Base-by-base conservation (phyloP, 2,113 vertebrate genomes). In the Copsychus sechellarum region DNA sequence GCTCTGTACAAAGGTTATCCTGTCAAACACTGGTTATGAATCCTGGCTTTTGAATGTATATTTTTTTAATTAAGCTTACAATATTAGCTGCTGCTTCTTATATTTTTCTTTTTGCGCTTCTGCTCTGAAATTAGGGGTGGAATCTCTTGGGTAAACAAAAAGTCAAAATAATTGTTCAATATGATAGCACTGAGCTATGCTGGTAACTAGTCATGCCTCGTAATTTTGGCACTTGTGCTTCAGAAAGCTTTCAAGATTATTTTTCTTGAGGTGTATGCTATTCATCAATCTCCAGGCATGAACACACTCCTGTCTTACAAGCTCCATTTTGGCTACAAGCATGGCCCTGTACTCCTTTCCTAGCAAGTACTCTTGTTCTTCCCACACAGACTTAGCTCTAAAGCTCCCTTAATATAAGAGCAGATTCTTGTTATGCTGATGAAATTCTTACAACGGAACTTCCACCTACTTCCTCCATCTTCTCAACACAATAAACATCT, bases 181-280 rank as follows among this genome's bases (percentile, higher is more conserved):
- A 33, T 38, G 26, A 69, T 62, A 65, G 33, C 0, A 7, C 53
- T 36, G 33, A 93, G 88, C n/a, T 88, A 77, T 88, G 81, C 85
- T 96, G 90, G 90, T 94, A 92, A 90, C 70, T 47, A 43, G 72
- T 24, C 71, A 67, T 56, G 93, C 85, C 87, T 81, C 42, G 8
- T 50, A 50, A 60, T 40, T 92, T 85, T 20, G 18, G 85, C 92
- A 92, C 69, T 58, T 95, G 82, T 94, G 86, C 91, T 95, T 92
- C 81, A 86, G 81, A 91, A 91, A 81, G 78, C 82, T 92, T 88
- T 91, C 58, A 74, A 23, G 40, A 36, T 51, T 66, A 23, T 61
- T 93, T 38, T 82, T 88, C 66, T 88, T 66, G 61, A 94, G 45
- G 71, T 31, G 64, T 53, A 51, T n/a, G 36, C 81, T 80, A 61